These are phyloP conservation scores for Yasuhikotakia modesta DNA, from an alignment of 2,797 vertebrate species.

Conservation along the genomic window DNA sequence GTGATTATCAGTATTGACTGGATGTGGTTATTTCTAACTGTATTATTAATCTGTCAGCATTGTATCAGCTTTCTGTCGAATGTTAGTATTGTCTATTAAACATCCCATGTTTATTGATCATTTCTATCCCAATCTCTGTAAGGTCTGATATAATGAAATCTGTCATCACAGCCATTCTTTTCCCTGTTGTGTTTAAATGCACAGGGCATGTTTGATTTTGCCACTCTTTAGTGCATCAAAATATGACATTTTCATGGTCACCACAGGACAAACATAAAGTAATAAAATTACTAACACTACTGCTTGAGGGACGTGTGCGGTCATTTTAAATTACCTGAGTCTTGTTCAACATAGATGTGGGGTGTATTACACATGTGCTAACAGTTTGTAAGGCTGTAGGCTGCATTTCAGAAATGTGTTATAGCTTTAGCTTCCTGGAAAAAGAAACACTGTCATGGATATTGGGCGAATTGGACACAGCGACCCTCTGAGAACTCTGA, in stretches of 20 bases:
- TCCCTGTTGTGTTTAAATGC: conserved; percentile 8
- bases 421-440: conserved; percentile 39
- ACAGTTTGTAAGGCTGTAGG: conserved; percentile 42
- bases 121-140: not conserved
- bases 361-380: conserved; percentile 42
- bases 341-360: conserved; percentile 32
- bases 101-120: not conserved
- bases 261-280: not conserved
- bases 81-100: not conserved
- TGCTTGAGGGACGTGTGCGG: conserved; percentile 19
- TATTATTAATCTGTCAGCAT: no score
- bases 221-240: not conserved
- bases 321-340: conserved; percentile 19
- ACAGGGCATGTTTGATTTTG: conserved; percentile 4
- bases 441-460: conserved; percentile 21
- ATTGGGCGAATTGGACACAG: conserved; percentile 31
- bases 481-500: conserved; percentile 27
- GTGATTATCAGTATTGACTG: no score
- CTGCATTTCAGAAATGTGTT: conserved; percentile 46
- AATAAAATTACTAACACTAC: not conserved
- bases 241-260: not conserved
- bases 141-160: conserved; percentile 10
- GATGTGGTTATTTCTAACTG: no score
- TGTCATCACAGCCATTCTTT: conserved; percentile 3
- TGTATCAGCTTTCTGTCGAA: no score